Evolutionary conservation across 1,140 invertebrate genomes (phyloP), one percentile per base, ranked within the genome.

Genomic region (Drosophila equinoxialis): DNA sequence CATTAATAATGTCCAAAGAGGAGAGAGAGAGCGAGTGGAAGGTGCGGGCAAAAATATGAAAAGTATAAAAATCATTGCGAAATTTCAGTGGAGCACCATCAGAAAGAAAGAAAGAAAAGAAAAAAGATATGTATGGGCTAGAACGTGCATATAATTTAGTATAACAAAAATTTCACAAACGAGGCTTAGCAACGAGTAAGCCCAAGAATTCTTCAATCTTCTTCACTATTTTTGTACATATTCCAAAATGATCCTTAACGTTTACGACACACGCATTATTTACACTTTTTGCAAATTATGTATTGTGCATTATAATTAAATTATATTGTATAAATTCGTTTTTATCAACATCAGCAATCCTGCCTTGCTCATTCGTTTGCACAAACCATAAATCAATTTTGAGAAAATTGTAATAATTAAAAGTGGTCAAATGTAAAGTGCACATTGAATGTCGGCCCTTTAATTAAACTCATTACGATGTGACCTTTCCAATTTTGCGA

Each of bases 1-100:
- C 61, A 68, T 62, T 62, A 72, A 68, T 68, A 59, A 57, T 57
- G n/a, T 41, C 14, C 13, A 35, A 54, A 1, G 8, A 48, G 45
- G 20, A n/a, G 45, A 51, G 8, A 37, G 37, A 11, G 10, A 4
- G 11, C 11, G 35, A 39, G 10, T 3, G 10, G 45, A 23, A 51
- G n/a, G 2, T 20, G 17, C 14, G 6, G 4, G 17, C 17, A 7
- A 3, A 7, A 23, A 7, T 10, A 17, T 48, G 45, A 48, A 2
- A 51, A 51, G 10, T 51, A 23, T 51, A 10, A 51, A 51, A 51
- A 51, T 48, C 20, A 48, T 48, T 20, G 17, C 17, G 17, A 51
- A 51, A 23, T 51, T 51, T 51, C 17, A 7, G 17, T 48, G 14
- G 11, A 39, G 11, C 37, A 13, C 0, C 37, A 39, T 10, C 37